Evolutionary conservation across 2,888 invertebrate genomes (phyloP).

Genomic region (Napeogenes sylphis): DNA sequence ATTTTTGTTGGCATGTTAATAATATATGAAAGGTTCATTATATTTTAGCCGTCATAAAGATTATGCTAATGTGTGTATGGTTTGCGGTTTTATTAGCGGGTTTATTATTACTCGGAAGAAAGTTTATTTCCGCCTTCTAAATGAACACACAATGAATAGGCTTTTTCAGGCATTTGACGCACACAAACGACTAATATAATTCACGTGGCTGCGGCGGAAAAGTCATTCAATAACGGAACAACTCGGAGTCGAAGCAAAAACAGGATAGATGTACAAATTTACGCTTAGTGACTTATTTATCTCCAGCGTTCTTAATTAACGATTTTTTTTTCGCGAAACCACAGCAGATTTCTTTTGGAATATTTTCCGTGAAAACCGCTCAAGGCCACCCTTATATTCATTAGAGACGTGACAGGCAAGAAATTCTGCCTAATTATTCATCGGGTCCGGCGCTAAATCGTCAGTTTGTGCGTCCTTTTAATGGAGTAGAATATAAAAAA

Average conservation of each 20-base stretch:
- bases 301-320: constrained; percentile 63
- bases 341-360: constrained; percentile 59
- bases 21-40: neutral
- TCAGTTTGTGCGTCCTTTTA: constrained; percentile 59
- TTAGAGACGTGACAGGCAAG: constrained; percentile 72
- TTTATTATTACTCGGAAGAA: constrained; percentile 36
- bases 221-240: constrained; percentile 63
- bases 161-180: constrained; percentile 57
- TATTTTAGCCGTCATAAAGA: constrained; percentile 8
- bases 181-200: constrained; percentile 60
- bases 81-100: constrained; percentile 16
- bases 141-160: constrained; percentile 50
- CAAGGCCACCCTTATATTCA: constrained; percentile 66
- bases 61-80: constrained; percentile 14
- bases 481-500: constrained; percentile 70
- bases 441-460: constrained; percentile 66
- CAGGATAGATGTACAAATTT: constrained; percentile 68
- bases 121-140: constrained; percentile 52
- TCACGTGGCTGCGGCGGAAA: constrained; percentile 55
- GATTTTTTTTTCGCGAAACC: constrained; percentile 50
- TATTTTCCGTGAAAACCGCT: constrained; percentile 40
- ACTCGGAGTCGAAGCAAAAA: constrained; percentile 60
- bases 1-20: neutral
- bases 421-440: constrained; percentile 75
- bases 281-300: constrained; percentile 71